phyloP scores from a whole-genome alignment of 2,888 invertebrate genomes.

The Boloria euphrosyne region DNA sequence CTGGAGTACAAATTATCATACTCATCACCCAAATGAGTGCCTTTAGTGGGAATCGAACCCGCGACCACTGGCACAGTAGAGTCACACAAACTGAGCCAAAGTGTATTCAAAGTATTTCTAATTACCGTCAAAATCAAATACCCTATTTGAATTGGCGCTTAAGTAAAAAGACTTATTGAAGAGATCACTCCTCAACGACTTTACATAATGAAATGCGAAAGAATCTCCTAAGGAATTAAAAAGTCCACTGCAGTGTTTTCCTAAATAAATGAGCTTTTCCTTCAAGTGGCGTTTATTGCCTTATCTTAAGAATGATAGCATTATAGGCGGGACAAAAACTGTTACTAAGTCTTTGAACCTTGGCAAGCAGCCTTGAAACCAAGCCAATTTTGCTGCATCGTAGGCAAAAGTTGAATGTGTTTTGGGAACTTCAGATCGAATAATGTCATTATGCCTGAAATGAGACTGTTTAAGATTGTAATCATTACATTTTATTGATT shows the following conservation, averaged over 20 bases:
- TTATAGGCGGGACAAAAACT: conserved; percentile 67
- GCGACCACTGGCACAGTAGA: too few relatives aligned
- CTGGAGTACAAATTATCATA: too few relatives aligned
- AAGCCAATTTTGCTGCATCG: conserved; percentile 69
- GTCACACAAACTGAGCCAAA: too few relatives aligned
- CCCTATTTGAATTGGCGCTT: conserved; percentile 32
- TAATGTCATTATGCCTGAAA: conserved; percentile 37
- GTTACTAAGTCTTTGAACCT: conserved; percentile 75
- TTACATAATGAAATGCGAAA: conserved; percentile 60
- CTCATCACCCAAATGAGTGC: too few relatives aligned
- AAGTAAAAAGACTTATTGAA: conserved; percentile 40
- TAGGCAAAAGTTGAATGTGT: conserved; percentile 54
- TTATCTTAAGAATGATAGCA: conserved; percentile 76
- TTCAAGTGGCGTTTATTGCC: conserved; percentile 75
- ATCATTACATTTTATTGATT: conserved; percentile 34
- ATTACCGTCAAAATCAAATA: conserved; percentile 4
- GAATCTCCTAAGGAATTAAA: conserved; percentile 61
- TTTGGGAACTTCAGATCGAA: conserved; percentile 43
- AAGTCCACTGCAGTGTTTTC: conserved; percentile 64
- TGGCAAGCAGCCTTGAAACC: conserved; percentile 74
- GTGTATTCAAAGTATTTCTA: neutral
- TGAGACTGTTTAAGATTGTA: conserved; percentile 31
- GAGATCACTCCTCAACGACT: conserved; percentile 46
- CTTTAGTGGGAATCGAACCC: too few relatives aligned
- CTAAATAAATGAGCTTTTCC: conserved; percentile 70